phyloP scores from a whole-genome alignment of 2,797 vertebrate species.

The Pithecia hirsuta region DNA sequence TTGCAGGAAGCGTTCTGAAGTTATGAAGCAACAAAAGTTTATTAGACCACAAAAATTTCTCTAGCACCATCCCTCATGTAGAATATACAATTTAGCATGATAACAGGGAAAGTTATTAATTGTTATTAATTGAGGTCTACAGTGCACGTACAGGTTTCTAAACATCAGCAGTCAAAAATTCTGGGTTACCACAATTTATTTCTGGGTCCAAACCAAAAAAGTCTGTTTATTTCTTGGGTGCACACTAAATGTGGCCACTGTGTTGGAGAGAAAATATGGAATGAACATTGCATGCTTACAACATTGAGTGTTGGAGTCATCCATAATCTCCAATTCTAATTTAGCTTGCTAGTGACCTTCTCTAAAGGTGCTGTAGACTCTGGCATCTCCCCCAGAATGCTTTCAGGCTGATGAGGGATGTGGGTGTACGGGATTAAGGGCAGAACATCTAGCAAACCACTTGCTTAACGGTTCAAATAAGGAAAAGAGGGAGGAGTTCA shows the following conservation, averaged over 20 bases:
- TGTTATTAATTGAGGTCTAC: slow-evolving; percentile 23
- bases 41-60: slow-evolving; percentile 35
- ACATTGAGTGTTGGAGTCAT: neutral
- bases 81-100: neutral
- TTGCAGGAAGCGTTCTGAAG: slow-evolving; percentile 35
- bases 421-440: neutral
- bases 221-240: slow-evolving; percentile 43
- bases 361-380: neutral
- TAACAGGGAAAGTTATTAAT: neutral
- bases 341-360: neutral
- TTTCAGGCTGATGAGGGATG: neutral
- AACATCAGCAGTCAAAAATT: slow-evolving; percentile 28
- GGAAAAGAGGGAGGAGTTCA: neutral
- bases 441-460: neutral
- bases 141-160: neutral
- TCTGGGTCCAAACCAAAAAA: slow-evolving; percentile 34
- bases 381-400: neutral
- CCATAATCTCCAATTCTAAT: neutral
- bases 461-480: neutral
- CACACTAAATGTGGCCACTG: slow-evolving; percentile 19
- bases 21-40: slow-evolving; percentile 28
- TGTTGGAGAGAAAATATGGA: neutral
- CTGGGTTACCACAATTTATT: slow-evolving; percentile 42
- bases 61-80: neutral
- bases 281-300: neutral